Evolutionary conservation across 2,113 vertebrate species (phyloP).

Genomic region (Dromas ardeola): DNA sequence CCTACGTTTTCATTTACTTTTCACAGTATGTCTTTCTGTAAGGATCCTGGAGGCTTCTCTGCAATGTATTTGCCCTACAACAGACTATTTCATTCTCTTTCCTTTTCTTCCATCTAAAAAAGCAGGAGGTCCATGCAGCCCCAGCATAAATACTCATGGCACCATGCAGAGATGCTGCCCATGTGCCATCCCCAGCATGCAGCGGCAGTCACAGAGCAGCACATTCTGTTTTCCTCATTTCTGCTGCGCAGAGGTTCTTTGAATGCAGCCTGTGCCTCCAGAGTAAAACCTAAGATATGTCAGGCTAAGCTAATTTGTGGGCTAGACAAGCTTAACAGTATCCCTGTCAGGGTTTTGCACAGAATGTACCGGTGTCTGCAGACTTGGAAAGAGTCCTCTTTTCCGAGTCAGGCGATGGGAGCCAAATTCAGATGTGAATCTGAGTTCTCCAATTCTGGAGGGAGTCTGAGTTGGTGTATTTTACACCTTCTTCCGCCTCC

Average conservation of each 20-base stretch:
- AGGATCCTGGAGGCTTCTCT: background rate
- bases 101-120: background rate
- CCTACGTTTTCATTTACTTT: background rate
- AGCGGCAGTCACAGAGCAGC: background rate
- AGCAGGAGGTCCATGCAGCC: background rate
- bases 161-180: rapidly evolving
- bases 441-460: constrained; percentile 41
- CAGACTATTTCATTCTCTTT: background rate
- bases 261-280: background rate
- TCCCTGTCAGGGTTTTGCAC: constrained; percentile 27
- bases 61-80: background rate
- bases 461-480: constrained; percentile 61
- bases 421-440: constrained; percentile 64
- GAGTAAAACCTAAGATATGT: constrained; percentile 21
- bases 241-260: background rate
- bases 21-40: background rate
- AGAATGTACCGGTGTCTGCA: constrained; percentile 43
- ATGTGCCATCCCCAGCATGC: rapidly evolving
- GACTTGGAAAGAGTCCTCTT: constrained; percentile 40
- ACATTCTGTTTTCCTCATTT: background rate
- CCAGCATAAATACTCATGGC: rapidly evolving
- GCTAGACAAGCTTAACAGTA: constrained; percentile 34
- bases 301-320: constrained; percentile 42
- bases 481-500: constrained; percentile 58
- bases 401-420: background rate